A percentile compares a stretch with the other conserved stretches of the same genome.
These are phyloP conservation scores for Drosophila infuscata DNA, from an alignment of 2,888 invertebrate species.

Conservation along the genomic window DNA sequence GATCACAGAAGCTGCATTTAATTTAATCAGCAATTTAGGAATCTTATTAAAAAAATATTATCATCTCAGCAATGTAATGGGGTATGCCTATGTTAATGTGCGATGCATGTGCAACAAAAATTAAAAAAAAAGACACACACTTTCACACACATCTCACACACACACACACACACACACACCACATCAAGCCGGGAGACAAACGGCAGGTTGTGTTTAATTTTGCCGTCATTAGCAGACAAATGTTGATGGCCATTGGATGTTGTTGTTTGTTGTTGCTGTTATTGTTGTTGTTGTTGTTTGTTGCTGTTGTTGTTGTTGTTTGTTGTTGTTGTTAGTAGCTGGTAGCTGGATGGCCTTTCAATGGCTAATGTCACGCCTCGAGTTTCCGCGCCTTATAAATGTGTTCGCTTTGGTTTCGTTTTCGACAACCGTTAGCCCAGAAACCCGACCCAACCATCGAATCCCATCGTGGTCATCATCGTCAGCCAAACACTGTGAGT, in stretches of 20 bases:
- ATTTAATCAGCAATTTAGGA: neutral
- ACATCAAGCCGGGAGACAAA: slow-evolving; percentile 2
- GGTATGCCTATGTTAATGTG: slow-evolving; percentile 17
- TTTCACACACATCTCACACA: too few species aligned
- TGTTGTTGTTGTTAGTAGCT: neutral
- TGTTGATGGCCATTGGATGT: slow-evolving; percentile 32
- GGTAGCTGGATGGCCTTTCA: slow-evolving; percentile 33
- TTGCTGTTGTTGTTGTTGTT: too few species aligned
- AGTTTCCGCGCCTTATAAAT: slow-evolving; percentile 55
- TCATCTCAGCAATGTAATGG: neutral
- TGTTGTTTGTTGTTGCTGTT: neutral
- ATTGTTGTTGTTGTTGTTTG: neutral
- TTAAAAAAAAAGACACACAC: neutral
- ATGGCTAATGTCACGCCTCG: slow-evolving; percentile 63
- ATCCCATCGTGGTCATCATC: neutral
- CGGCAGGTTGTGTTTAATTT: slow-evolving; percentile 24
- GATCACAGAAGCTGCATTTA: too few species aligned
- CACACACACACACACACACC: neutral
- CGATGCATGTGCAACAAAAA: neutral
- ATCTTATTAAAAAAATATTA: neutral
- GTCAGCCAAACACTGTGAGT: neutral
- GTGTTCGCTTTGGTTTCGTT: slow-evolving; percentile 59
- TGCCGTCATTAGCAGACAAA: slow-evolving; percentile 41
- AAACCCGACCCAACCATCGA: neutral
- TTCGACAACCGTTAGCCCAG: slow-evolving; percentile 19